A percentile compares a stretch with the other conserved stretches of the same genome.
These are phyloP conservation scores for Petaurus breviceps DNA, from an alignment of 2,113 vertebrate genomes.

Conservation along the genomic window DNA sequence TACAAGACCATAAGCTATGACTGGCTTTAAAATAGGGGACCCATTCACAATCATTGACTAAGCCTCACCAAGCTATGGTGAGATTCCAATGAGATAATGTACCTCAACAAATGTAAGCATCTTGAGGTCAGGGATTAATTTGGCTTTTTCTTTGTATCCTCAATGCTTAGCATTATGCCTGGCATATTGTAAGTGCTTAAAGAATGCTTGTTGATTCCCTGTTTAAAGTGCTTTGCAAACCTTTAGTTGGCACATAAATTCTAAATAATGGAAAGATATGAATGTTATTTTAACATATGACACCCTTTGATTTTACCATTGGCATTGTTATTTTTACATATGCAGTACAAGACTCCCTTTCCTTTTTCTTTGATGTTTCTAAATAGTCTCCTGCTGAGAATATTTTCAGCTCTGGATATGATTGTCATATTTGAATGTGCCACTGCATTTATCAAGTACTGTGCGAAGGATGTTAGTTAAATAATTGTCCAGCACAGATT, in stretches of 20 bases:
- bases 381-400: not conserved
- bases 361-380: constrained; percentile 11
- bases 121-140: not conserved
- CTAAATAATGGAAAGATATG: not conserved
- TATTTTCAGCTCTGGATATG: constrained; percentile 11
- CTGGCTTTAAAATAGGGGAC: not conserved
- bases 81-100: not conserved
- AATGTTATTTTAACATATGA: constrained; percentile 1
- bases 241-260: not conserved
- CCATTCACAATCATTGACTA: not conserved
- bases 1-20: not conserved
- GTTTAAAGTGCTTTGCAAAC: not conserved
- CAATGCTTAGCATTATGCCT: not conserved
- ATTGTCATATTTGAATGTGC: constrained; percentile 7
- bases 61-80: not conserved
- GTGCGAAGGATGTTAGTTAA: constrained; percentile 43
- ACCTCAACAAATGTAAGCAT: not conserved
- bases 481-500: not conserved
- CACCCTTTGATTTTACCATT: not conserved
- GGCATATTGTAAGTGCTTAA: not conserved
- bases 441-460: not conserved
- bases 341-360: not conserved
- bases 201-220: not conserved
- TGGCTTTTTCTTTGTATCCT: not conserved
- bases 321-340: not conserved